phyloP scores from a whole-genome alignment of 2,888 invertebrate species.

The Diploptera punctata region DNA sequence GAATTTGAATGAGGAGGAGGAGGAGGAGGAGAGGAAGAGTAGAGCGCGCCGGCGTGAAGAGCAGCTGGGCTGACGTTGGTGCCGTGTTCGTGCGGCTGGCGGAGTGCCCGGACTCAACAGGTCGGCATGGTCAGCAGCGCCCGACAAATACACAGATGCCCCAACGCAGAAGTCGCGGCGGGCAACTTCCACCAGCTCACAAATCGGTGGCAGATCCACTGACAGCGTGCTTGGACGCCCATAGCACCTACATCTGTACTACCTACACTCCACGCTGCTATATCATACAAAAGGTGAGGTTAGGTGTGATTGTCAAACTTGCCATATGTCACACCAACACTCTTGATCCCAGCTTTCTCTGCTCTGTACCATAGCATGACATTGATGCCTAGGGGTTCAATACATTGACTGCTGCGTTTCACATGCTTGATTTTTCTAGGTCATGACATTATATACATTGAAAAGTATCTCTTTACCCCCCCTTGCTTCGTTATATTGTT shows the following conservation, averaged over 20 bases:
- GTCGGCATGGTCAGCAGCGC: slow-evolving; percentile 56
- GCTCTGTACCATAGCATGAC: neutral
- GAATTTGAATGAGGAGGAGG: too few relatives aligned
- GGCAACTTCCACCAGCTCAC: neutral
- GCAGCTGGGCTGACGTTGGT: slow-evolving; percentile 14
- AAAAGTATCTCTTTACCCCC: neutral
- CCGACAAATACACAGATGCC: slow-evolving; percentile 54
- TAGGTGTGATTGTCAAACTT: slow-evolving; percentile 7
- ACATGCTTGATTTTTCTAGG: neutral
- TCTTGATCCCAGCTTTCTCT: neutral
- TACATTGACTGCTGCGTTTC: neutral
- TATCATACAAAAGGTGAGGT: slow-evolving; percentile 67
- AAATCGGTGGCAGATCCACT: slow-evolving; percentile 42
- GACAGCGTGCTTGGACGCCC: slow-evolving; percentile 60
- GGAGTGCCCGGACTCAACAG: slow-evolving; percentile 55
- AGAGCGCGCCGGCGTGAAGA: slow-evolving; percentile 13
- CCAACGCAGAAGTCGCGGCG: slow-evolving; percentile 52
- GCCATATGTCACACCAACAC: slow-evolving; percentile 28
- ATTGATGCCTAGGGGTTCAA: too few relatives aligned
- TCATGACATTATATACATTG: neutral
- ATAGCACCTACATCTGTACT: slow-evolving; percentile 67
- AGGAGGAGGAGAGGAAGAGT: too few relatives aligned
- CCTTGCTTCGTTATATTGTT: slow-evolving; percentile 11
- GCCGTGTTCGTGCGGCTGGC: neutral
- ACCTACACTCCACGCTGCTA: slow-evolving; percentile 68